Base-by-base conservation (phyloP, 2,888 invertebrate genomes). In the Deilephila elpenor region DNA sequence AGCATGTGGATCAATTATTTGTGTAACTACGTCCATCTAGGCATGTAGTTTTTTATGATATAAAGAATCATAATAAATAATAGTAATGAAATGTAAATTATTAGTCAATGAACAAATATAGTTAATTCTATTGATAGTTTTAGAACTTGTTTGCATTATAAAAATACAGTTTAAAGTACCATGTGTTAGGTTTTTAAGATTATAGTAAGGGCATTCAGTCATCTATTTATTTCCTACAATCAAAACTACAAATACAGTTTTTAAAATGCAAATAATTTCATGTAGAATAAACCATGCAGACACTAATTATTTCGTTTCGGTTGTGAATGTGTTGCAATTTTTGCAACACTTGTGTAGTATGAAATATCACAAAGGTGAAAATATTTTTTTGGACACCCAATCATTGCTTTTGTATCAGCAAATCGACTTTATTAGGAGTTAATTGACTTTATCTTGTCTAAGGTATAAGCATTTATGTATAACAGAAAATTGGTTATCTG, bases 11-110 rank as follows among this genome's bases (percentile, higher is more conserved):
- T 44, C 3, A 44, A 14, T 11, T 44, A 0, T 37, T 44, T 11
- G 11, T 44, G 44, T 44, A 44, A 44, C 44, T 14, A 44, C 14
- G 14, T 44, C 14, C 44, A 44, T 11, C 73, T 73, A 74, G 53
- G 34, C 53, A 51, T 19, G 34, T 72, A 72, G 72, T 34, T 64
- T 71, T 61, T 4, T 64, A 72, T 62, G n/a, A 14, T 20, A 70
- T 53, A 17, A 64, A 51, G 53, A 44, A 34, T 17, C 34, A 62
- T 62, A 25, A 44, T 71, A 44, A n/a, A 56, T 80, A 44, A 59
- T 59, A 32, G 67, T 59, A 25, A 59, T 71, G 74, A 77, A 77
- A 75, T 75, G 20, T 64, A 64, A 67, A 25, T 51, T 67, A 67
- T 67, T 67, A 67, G 67, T 51, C 67, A 67, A 67, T 67, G 67